A percentile compares a stretch with the other conserved stretches of the same genome.
Evolutionary conservation across 2,888 invertebrate genomes (phyloP).

Genomic region (Limnephilus rhombicus): DNA sequence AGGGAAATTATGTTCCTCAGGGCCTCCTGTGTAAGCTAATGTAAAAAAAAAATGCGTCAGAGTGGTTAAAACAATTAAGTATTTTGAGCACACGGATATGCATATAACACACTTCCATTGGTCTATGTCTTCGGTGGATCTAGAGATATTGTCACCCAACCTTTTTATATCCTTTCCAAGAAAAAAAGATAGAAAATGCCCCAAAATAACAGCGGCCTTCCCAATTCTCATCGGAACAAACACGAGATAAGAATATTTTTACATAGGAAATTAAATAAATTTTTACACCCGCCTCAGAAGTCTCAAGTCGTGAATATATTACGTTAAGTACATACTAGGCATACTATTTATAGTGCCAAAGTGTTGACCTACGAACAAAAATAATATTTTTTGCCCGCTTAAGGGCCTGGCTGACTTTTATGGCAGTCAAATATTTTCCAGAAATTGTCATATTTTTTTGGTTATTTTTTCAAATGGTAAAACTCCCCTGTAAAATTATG

Average conservation of each 20-base stretch:
- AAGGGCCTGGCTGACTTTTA: background rate
- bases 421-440: background rate
- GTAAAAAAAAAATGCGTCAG: too few species aligned
- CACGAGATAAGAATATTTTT: conserved; percentile 18
- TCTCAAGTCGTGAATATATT: background rate
- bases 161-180: background rate
- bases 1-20: too few species aligned
- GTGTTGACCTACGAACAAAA: background rate
- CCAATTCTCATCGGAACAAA: background rate
- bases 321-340: background rate
- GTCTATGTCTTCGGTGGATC: background rate
- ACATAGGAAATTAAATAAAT: conserved; percentile 21
- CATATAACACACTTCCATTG: too few species aligned
- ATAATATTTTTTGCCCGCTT: background rate
- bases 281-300: background rate
- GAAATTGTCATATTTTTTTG: background rate
- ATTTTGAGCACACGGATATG: too few species aligned
- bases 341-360: background rate
- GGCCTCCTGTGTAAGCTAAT: too few species aligned
- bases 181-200: background rate
- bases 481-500: background rate
- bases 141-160: background rate
- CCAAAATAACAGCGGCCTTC: background rate
- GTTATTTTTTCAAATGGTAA: background rate
- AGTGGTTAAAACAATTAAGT: too few species aligned